Base-by-base conservation (phyloP, 2,888 invertebrate species). In the Acronicta psi region DNA sequence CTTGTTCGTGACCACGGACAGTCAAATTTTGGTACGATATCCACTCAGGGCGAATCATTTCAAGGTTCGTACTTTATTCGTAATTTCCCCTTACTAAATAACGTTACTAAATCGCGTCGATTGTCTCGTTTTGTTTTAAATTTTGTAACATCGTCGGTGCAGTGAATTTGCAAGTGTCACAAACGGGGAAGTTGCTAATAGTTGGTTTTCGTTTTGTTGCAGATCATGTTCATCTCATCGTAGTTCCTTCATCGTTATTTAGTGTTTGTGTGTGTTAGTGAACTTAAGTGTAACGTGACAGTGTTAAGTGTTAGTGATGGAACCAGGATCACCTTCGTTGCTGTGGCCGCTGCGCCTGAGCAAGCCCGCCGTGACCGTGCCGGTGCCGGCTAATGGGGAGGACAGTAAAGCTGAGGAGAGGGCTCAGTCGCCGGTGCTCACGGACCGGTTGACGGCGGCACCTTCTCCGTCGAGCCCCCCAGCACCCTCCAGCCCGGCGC, bases 1-100 rank as follows among this genome's bases (percentile, higher is more conserved):
- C 80, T 77, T 80, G 80, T 84, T 87, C 88, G 89, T 85, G 84
- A 89, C 73, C 84, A 93, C 93, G 92, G 93, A 91, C 92, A 90
- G 94, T 90, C 93, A 93, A 92, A 90, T 94, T 94, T 94, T 94
- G 94, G 94, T 92, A 92, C 94, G 94, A 94, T 94, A 93, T 94
- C 94, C 94, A 89, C 94, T 94, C 93, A 88, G 93, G 93, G 89
- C 91, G 84, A 92, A 89, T 90, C 88, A 93, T 93, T 93, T 92
- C 93, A 94, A 93, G 94, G 94, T 94, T 93, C 89, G 94, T 94
- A 92, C 84, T 86, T 90, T 88, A 90, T 90, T 92, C 87, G 90
- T 91, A 91, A 92, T 92, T 92, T 92, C 89, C 88, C 91, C 88
- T 91, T 89, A 89, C 89, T 87, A 89, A 91, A 89, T 86, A 85